Conservation (phyloP, 1,140 invertebrate species). For the Vanessa tameamea region DNA sequence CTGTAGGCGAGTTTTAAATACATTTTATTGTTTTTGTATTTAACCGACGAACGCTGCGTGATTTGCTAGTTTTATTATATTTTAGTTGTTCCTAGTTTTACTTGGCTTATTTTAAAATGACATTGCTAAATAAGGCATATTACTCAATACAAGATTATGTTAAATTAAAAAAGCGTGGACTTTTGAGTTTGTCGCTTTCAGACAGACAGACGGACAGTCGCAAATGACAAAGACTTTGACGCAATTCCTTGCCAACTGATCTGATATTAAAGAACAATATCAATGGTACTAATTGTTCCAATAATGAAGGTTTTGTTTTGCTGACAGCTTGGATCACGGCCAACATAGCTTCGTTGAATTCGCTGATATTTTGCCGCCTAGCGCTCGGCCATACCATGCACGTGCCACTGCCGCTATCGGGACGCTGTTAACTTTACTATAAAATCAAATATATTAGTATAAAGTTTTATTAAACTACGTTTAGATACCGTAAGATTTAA, state of each 20-base stretch:
- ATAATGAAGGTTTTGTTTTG: slow-evolving; percentile 5
- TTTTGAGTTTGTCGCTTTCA: no score
- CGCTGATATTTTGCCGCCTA: not conserved
- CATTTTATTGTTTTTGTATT: no score
- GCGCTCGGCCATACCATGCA: not conserved
- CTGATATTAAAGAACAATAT: not conserved
- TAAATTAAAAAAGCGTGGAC: no score
- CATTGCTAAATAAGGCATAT: no score
- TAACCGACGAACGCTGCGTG: no score
- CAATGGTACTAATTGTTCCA: not conserved
- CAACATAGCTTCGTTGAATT: not conserved
- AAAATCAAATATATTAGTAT: not conserved
- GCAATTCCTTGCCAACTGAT: not conserved
- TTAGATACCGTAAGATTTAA: not conserved
- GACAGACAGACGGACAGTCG: no score
- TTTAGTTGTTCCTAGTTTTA: no score
- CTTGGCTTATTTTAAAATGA: no score
- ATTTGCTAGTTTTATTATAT: no score
- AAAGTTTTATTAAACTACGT: not conserved
- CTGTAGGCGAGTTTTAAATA: no score
- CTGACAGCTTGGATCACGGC: not conserved
- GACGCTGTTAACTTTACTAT: not conserved
- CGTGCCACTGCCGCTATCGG: not conserved
- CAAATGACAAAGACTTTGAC: no score
- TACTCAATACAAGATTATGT: no score